A percentile compares a stretch with the other conserved stretches of the same genome.
Conservation (phyloP, 2,888 invertebrate genomes). For the Xestobium rufovillosum region DNA sequence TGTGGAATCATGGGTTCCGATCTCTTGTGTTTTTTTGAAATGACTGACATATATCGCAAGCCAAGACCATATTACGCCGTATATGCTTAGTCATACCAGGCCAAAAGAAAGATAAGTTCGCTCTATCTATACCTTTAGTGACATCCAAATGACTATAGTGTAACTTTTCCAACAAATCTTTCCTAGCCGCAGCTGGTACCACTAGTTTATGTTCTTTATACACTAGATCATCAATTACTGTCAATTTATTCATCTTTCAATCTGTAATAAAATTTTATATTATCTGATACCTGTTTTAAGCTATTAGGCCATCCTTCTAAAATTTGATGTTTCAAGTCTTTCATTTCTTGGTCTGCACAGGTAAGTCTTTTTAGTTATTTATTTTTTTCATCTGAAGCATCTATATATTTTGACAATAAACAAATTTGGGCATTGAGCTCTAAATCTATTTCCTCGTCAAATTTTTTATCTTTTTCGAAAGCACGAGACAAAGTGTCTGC, state of each 20-base stretch:
- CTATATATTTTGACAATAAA: slow-evolving; percentile 13
- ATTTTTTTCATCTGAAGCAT: slow-evolving; percentile 13
- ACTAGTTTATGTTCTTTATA: slow-evolving; percentile 16
- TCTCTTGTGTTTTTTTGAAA: slow-evolving; percentile 11
- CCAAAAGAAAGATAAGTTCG: slow-evolving; percentile 19
- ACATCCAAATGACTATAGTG: slow-evolving; percentile 20
- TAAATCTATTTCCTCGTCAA: slow-evolving; percentile 11
- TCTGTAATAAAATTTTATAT: slow-evolving; percentile 14
- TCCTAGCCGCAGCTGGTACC: slow-evolving; percentile 15
- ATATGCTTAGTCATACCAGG: slow-evolving; percentile 18
- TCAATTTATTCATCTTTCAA: slow-evolving; percentile 14
- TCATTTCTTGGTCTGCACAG: slow-evolving; percentile 13
- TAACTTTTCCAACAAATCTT: slow-evolving; percentile 17
- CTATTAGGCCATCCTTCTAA: slow-evolving; percentile 18
- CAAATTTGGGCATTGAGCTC: slow-evolving; percentile 16
- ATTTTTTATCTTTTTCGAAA: too few relatives aligned
- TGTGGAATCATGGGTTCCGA: slow-evolving; percentile 12
- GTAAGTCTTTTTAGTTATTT: slow-evolving; percentile 16
- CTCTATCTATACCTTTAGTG: slow-evolving; percentile 16
- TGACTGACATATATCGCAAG: slow-evolving; percentile 14
- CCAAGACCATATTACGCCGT: slow-evolving; percentile 13
- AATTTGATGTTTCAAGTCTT: slow-evolving; percentile 14
- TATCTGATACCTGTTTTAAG: slow-evolving; percentile 9
- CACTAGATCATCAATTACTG: slow-evolving; percentile 13
- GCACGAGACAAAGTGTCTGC: slow-evolving; percentile 12